Evolutionary conservation across 2,888 invertebrate genomes (phyloP).

Genomic region (Apamea epomidion): DNA sequence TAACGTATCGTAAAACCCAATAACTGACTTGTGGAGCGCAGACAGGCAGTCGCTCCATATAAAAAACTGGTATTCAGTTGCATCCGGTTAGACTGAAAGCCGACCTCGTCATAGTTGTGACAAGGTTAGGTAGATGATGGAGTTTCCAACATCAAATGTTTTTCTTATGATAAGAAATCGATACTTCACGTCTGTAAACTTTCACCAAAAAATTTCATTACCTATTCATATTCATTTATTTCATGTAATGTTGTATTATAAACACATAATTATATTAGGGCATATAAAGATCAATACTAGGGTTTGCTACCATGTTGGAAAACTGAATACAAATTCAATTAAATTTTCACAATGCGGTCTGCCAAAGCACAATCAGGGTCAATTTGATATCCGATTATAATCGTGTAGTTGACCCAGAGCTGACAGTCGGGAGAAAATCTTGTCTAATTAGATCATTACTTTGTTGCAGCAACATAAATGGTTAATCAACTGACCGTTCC

Average conservation of each 20-base stretch:
- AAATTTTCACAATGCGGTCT: conserved; percentile 5
- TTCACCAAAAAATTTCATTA: background rate
- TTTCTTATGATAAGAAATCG: background rate
- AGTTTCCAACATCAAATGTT: background rate
- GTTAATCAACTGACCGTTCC: background rate
- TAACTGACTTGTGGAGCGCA: background rate
- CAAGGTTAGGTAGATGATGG: background rate
- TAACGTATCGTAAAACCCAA: background rate
- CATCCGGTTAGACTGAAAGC: background rate
- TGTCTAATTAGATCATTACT: background rate
- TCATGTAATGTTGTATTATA: background rate
- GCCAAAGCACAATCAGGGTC: background rate
- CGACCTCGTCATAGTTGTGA: background rate
- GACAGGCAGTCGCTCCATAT: background rate
- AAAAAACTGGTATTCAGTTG: background rate
- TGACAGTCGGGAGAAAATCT: background rate
- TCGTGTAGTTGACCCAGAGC: background rate
- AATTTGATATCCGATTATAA: background rate
- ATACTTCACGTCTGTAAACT: background rate
- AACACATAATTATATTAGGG: background rate
- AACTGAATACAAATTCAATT: conserved; percentile 14
- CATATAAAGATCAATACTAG: background rate
- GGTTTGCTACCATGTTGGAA: conserved; percentile 5
- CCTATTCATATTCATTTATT: background rate
- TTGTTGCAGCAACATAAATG: background rate